phyloP scores from a whole-genome alignment of 2,888 invertebrate genomes.

The Pammene fasciana region DNA sequence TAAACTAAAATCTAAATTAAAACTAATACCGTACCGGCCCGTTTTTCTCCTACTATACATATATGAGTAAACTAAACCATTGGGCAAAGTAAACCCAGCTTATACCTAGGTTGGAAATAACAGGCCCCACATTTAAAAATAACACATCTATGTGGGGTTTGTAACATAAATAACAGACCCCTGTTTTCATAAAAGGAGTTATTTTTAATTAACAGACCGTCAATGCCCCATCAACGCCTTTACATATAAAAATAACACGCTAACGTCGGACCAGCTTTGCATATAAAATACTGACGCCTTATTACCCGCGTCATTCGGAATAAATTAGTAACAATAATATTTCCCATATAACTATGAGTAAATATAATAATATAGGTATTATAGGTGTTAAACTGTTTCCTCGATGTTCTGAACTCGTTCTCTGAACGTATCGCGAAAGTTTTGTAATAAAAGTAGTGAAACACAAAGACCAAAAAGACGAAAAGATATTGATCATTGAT shows the following conservation, averaged over 20 bases:
- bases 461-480: constrained; percentile 9
- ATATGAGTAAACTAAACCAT: no score
- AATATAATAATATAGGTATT: no score
- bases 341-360: not conserved
- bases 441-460: constrained; percentile 25
- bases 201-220: not conserved
- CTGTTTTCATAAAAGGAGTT: not conserved
- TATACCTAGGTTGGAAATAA: not conserved
- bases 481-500: constrained; percentile 18
- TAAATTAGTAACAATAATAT: not conserved
- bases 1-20: no score
- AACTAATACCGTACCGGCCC: no score
- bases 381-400: not conserved
- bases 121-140: constrained; percentile 4
- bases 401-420: not conserved
- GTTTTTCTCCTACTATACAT: no score
- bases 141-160: not conserved
- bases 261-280: not conserved
- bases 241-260: constrained; percentile 9
- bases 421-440: constrained; percentile 10
- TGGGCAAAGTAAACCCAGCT: no score
- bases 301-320: not conserved
- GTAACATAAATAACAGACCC: constrained; percentile 4
- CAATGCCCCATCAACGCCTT: constrained; percentile 6
- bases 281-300: constrained; percentile 1